phyloP scores from a whole-genome alignment of 2,113 vertebrate genomes.

The Myrmecobius fasciatus region DNA sequence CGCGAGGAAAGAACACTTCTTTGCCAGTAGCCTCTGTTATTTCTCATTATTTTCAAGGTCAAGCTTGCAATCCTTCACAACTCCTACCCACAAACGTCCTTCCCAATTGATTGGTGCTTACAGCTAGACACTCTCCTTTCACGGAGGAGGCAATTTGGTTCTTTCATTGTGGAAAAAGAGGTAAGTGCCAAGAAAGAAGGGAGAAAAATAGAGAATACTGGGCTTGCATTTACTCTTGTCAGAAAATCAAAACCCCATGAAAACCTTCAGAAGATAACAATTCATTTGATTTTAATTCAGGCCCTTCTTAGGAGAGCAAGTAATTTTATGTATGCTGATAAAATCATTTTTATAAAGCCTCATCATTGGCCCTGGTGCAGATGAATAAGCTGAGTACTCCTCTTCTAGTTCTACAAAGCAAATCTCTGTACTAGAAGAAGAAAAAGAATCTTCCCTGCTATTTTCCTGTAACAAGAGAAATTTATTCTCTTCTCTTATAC shows the following conservation, averaged over 20 bases:
- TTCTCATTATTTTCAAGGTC: conserved; percentile 80
- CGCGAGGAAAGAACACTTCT: conserved; percentile 72
- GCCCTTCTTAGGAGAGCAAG: conserved; percentile 5
- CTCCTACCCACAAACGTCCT: conserved; percentile 77
- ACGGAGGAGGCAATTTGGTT: conserved; percentile 62
- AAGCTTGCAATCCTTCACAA: conserved; percentile 78
- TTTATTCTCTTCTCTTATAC: neutral
- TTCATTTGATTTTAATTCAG: conserved; percentile 44
- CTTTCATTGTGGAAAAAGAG: conserved; percentile 65
- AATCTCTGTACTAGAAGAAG: conserved; percentile 11
- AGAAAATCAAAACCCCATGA: conserved; percentile 25
- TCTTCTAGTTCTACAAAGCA: conserved; percentile 44
- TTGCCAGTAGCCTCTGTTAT: conserved; percentile 77
- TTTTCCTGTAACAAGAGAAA: conserved; percentile 15
- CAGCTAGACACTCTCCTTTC: conserved; percentile 65
- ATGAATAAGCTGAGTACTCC: conserved; percentile 44
- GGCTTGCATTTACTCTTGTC: conserved; percentile 58
- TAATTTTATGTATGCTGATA: conserved; percentile 51
- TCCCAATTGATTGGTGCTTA: conserved; percentile 65
- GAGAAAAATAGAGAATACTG: conserved; percentile 53
- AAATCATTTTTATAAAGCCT: conserved; percentile 56
- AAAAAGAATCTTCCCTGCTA: conserved; percentile 45
- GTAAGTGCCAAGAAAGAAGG: conserved; percentile 67
- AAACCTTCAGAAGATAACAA: conserved; percentile 37
- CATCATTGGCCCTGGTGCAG: conserved; percentile 26